These are phyloP conservation scores for Cacajao melanocephalus DNA, from an alignment of 2,797 vertebrate species.

Conservation along the genomic window DNA sequence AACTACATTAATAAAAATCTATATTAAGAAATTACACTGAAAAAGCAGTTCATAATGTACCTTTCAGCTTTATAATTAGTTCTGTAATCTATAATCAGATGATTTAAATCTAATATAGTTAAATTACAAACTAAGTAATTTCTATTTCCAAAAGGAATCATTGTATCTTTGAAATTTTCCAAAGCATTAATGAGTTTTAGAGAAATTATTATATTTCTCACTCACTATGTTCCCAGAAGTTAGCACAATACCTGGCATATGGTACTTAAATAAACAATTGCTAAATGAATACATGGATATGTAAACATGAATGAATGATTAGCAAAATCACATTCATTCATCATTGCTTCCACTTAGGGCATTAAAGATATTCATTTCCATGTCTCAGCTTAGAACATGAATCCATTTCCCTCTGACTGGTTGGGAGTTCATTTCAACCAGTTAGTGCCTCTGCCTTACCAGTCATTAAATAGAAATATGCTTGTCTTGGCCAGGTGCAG, in stretches of 20 bases:
- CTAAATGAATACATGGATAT: slow-evolving; percentile 35
- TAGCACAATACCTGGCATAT: slow-evolving; percentile 43
- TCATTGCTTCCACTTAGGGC: not conserved
- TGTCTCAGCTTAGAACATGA: not conserved
- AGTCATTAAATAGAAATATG: not conserved
- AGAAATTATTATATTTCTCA: slow-evolving; percentile 66
- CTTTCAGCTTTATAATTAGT: slow-evolving; percentile 77
- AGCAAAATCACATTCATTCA: slow-evolving; percentile 4
- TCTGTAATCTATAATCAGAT: slow-evolving; percentile 75
- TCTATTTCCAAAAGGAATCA: slow-evolving; percentile 64
- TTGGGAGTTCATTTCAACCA: not conserved
- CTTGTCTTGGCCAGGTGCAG: not conserved
- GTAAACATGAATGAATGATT: slow-evolving; percentile 49
- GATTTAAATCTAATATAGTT: slow-evolving; percentile 71
- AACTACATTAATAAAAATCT: slow-evolving; percentile 73
- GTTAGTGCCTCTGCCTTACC: not conserved
- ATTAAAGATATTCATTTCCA: not conserved
- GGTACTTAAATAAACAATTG: slow-evolving; percentile 61
- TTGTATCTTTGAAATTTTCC: slow-evolving; percentile 68
- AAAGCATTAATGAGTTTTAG: slow-evolving; percentile 65
- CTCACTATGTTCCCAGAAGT: slow-evolving; percentile 61
- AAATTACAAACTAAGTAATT: slow-evolving; percentile 73
- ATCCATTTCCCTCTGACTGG: not conserved
- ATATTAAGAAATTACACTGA: slow-evolving; percentile 70
- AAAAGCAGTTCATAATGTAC: slow-evolving; percentile 63